Conservation (phyloP, 2,888 invertebrate species). For the Lasioglossum oenotherae region DNA sequence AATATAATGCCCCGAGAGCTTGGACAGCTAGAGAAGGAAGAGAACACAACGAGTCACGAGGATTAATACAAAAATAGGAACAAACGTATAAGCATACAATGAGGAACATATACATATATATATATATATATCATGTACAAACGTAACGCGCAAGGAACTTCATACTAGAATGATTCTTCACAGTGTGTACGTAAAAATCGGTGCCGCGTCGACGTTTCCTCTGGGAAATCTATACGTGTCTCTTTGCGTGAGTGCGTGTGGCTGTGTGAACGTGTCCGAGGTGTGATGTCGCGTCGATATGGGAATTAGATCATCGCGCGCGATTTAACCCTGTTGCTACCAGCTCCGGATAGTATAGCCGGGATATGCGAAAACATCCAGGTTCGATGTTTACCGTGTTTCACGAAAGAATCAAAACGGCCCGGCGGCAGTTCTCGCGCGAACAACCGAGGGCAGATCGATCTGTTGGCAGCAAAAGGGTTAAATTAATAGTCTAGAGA, state of each 20-base stretch:
- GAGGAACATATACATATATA: constrained; percentile 77
- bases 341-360: background rate
- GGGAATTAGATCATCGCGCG: background rate
- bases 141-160: constrained; percentile 80
- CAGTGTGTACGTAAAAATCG: constrained; percentile 56
- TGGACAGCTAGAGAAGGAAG: constrained; percentile 51
- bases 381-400: background rate
- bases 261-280: background rate
- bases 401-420: background rate
- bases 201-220: constrained; percentile 44
- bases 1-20: constrained; percentile 60
- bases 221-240: constrained; percentile 1
- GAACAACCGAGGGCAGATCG: background rate
- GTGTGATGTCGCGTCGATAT: constrained; percentile 1
- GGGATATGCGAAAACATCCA: background rate
- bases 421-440: background rate
- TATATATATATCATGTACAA: constrained; percentile 62
- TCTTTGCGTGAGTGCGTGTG: background rate
- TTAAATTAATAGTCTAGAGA: background rate
- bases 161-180: constrained; percentile 71
- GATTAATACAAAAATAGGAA: constrained; percentile 80
- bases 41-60: constrained; percentile 69
- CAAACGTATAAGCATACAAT: constrained; percentile 75
- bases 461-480: background rate
- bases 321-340: background rate